These are phyloP conservation scores for Paragorgia papillata DNA, from an alignment of 92 coral and sea anemone genomes.

Conservation along the genomic window DNA sequence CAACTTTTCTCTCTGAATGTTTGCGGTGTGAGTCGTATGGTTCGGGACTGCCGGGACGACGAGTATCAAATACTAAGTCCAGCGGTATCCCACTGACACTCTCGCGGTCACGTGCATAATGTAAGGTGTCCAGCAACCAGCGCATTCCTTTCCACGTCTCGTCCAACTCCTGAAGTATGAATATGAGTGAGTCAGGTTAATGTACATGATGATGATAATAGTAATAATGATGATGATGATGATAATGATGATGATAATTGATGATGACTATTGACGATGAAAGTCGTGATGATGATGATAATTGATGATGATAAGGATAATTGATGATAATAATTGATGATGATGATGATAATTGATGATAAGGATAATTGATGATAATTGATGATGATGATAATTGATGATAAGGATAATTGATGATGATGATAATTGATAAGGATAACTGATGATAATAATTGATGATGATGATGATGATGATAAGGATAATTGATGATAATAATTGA, in stretches of 20 bases:
- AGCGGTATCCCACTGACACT: constrained; percentile 98
- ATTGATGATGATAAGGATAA: background rate
- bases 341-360: background rate
- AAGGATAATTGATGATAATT: background rate
- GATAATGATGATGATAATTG: background rate
- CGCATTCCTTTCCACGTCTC: constrained; percentile 99
- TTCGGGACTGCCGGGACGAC: constrained; percentile 35
- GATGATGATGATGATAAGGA: background rate
- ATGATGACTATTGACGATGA: background rate
- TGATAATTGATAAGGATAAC: no score
- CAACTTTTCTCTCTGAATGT: constrained; percentile 24
- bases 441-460: background rate
- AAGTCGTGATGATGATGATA: background rate
- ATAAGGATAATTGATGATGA: no score
- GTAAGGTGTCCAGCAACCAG: constrained; percentile 95
- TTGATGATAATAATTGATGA: background rate
- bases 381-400: no score
- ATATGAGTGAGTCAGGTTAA: background rate
- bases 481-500: background rate
- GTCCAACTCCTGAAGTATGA: constrained; percentile 75
- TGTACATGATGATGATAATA: background rate
- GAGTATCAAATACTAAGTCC: constrained; percentile 81
- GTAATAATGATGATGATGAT: no score
- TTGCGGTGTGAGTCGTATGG: constrained; percentile 47
- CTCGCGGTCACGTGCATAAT: constrained; percentile 97